Conservation (phyloP, 64 coral and sea anemone species). For the Montipora efflorescens region DNA sequence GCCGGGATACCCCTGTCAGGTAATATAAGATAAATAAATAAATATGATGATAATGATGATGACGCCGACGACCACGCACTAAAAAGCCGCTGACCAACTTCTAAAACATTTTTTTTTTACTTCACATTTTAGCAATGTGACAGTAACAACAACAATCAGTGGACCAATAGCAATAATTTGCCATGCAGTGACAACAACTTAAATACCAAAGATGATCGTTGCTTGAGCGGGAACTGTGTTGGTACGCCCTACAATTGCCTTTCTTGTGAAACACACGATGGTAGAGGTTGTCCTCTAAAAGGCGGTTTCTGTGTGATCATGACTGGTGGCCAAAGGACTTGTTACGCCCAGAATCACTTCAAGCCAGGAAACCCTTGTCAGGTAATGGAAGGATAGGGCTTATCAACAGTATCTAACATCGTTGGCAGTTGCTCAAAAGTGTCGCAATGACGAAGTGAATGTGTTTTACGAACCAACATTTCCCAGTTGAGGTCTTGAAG, state of each 20-base stretch:
- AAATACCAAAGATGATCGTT: slow-evolving; percentile 83
- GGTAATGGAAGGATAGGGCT: neutral
- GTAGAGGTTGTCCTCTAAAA: slow-evolving; percentile 73
- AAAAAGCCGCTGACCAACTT: too few species aligned
- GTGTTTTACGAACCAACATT: too few species aligned
- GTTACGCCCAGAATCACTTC: slow-evolving; percentile 66
- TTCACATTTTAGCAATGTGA: slow-evolving; percentile 55
- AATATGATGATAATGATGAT: too few species aligned
- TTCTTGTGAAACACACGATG: slow-evolving; percentile 87
- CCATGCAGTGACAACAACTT: slow-evolving; percentile 82
- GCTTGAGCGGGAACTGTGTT: slow-evolving; percentile 69
- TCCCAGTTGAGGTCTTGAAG: too few species aligned
- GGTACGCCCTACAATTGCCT: slow-evolving; percentile 85
- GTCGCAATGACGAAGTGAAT: too few species aligned
- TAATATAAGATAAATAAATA: neutral
- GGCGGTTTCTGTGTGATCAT: slow-evolving; percentile 75
- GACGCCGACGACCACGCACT: too few species aligned
- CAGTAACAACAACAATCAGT: slow-evolving; percentile 46
- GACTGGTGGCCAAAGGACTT: slow-evolving; percentile 53
- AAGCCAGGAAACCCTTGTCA: slow-evolving; percentile 88
- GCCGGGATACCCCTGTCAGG: slow-evolving; percentile 80
- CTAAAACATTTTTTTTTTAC: too few species aligned
- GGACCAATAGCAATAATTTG: slow-evolving; percentile 72
- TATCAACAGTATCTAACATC: too few species aligned
- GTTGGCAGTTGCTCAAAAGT: too few species aligned